Evolutionary conservation across 2,888 invertebrate species (phyloP), one percentile per base, ranked within the genome.

Genomic region (Tenthredo mesomela): DNA sequence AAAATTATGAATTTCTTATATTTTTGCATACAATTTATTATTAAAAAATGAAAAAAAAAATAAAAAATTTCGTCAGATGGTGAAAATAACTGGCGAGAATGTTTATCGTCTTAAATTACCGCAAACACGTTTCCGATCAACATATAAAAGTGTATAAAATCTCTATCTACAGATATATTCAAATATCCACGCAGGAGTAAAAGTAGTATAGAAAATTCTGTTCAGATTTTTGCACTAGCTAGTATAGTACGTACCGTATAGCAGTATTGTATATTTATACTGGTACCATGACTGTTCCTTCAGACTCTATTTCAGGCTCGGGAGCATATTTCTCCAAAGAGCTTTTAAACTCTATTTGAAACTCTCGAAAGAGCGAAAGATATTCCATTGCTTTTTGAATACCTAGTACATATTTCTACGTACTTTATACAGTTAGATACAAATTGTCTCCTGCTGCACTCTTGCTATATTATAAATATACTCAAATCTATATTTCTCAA

Each of bases 321-420:
- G 67, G 40, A 67, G 65, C 29, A 82, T 82, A 65, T 82, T 67
- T 67, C 47, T 82, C 67, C 65, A 82, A 70, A 73, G 80, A 85
- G 83, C 70, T 83, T 73, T 84, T 84, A 84, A 84, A 86, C 85
- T 84, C 85, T 67, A 86, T 86, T 86, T 84, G 85, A 75, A 77
- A 85, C 73, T 85, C 67, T 84, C 82, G 67, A 82, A 82, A 67
- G 29, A 82, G 67, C 65, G 82, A 50, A 37, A 70, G 67, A 82
- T 82, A 67, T 77, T 77, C 71, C 65, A 61, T 80, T 80, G 80
- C 80, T 61, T 80, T 80, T 29, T 18, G 80, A 80, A 80, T 61
- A n/a, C n/a, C n/a, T n/a, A n/a, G 25, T 61, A 54, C 18, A 12
- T 73, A 12, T 73, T 5, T 29, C 43, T 29, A 73, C 18, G n/a